Conservation (phyloP, 2,888 invertebrate genomes). For the Keiferia lycopersicella region DNA sequence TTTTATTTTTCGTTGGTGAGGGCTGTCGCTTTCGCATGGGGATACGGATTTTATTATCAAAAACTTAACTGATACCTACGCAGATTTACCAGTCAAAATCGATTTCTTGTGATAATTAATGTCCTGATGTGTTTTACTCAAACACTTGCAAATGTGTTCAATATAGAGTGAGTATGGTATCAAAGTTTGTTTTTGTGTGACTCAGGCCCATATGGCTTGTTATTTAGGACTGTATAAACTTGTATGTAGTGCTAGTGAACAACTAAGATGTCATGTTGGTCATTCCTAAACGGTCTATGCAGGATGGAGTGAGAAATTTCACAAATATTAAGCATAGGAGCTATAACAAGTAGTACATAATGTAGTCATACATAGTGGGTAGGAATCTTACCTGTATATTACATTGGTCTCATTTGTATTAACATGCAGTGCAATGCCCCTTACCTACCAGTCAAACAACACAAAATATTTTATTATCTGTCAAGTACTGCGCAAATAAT, state of each 20-base stretch:
- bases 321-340: not conserved
- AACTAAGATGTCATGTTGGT: not conserved
- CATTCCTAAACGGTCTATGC: not conserved
- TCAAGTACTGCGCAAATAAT: too few species aligned
- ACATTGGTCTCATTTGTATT: too few species aligned
- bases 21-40: not conserved
- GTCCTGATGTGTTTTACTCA: not conserved
- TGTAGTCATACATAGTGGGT: too few species aligned
- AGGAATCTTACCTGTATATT: too few species aligned
- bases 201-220: slow-evolving; percentile 7
- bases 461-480: too few species aligned
- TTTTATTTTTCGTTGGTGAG: too few species aligned
- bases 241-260: too few species aligned
- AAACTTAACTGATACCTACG: not conserved
- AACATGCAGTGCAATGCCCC: too few species aligned
- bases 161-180: slow-evolving; percentile 21
- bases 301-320: not conserved
- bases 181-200: slow-evolving; percentile 20
- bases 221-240: not conserved
- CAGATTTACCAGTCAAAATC: not conserved
- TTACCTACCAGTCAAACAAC: too few species aligned
- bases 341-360: too few species aligned
- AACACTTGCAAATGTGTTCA: slow-evolving; percentile 2
- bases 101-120: not conserved
- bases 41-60: not conserved